These are phyloP conservation scores for Pachymerium ferrugineum DNA, from an alignment of 2,888 invertebrate genomes.

Conservation along the genomic window DNA sequence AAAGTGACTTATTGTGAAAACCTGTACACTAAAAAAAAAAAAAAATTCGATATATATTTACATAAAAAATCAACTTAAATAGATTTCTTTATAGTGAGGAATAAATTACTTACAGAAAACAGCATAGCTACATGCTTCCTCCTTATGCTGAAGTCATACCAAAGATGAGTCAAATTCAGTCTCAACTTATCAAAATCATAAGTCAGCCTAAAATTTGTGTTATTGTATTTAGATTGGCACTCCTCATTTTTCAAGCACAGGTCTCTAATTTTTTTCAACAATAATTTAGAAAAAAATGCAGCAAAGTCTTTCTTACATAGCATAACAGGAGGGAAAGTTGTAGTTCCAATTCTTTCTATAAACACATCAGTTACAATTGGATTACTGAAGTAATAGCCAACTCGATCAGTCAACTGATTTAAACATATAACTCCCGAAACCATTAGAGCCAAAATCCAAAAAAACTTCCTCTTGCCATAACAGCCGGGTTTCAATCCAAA, in stretches of 20 bases:
- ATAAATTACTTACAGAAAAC: background rate
- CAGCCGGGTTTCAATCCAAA: too few relatives aligned
- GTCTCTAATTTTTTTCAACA: background rate
- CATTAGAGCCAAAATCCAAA: background rate
- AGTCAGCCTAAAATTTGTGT: background rate
- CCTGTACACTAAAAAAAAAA: background rate
- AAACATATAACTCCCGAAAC: background rate
- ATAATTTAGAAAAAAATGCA: background rate
- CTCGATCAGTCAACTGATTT: background rate
- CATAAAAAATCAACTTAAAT: too few relatives aligned
- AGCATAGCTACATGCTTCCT: background rate
- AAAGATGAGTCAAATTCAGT: background rate
- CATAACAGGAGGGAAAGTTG: background rate
- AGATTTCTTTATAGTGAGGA: too few relatives aligned
- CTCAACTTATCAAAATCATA: background rate
- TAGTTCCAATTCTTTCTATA: background rate
- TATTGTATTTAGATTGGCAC: background rate
- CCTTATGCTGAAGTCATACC: background rate
- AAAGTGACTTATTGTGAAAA: background rate
- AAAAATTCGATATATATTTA: background rate
- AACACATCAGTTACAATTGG: background rate
- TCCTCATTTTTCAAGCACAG: background rate
- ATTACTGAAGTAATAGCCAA: background rate
- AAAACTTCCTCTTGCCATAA: background rate
- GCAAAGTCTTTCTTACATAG: background rate